phyloP scores from a whole-genome alignment of 2,797 vertebrate genomes.

The Buphagus erythrorhynchus region DNA sequence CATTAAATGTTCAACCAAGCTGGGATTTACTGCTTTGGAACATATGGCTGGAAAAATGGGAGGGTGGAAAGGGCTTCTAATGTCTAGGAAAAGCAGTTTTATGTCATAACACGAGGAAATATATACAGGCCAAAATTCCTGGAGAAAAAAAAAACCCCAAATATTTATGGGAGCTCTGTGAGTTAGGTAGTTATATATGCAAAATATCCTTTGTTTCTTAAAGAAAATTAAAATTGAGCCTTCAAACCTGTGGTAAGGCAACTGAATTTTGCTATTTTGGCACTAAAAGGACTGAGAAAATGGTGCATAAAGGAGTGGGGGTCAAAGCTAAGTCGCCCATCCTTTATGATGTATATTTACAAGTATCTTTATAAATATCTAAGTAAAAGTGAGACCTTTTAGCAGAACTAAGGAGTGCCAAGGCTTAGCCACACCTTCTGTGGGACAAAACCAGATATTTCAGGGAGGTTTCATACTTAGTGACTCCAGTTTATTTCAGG shows the following conservation, averaged over 20 bases:
- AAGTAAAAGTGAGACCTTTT: neutral
- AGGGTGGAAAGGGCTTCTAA: neutral
- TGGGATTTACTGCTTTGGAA: neutral
- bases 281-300: neutral
- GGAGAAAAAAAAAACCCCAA: neutral
- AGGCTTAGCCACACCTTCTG: neutral
- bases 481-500: neutral
- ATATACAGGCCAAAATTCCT: neutral
- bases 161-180: neutral
- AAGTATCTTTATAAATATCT: accelerated
- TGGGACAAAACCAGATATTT: neutral
- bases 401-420: neutral
- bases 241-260: neutral
- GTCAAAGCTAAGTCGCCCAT: neutral
- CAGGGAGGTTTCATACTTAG: neutral
- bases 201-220: neutral
- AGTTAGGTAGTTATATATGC: neutral
- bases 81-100: neutral
- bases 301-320: neutral
- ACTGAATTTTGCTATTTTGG: neutral
- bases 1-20: constrained; percentile 10
- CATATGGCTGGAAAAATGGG: neutral
- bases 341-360: neutral
- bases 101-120: neutral
- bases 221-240: neutral